Conservation (phyloP, 2,888 invertebrate genomes). For the Adineta ricciae region DNA sequence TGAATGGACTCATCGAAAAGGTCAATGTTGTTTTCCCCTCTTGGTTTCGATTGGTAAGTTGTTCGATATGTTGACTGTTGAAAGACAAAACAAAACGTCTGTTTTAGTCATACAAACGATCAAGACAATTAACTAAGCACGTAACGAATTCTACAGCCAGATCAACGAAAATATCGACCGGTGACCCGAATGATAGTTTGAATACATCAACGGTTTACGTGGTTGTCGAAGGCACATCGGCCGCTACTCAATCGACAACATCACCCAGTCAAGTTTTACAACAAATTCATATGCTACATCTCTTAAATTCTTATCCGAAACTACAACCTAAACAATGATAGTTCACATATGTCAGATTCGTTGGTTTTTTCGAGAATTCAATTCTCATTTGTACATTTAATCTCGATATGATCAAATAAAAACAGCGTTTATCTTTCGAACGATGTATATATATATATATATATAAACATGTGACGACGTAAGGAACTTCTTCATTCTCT, state of each 20-base stretch:
- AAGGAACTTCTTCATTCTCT: too few species aligned
- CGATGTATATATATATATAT: too few species aligned
- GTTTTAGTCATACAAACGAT: neutral
- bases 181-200: neutral
- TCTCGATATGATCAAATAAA: too few species aligned
- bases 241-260: neutral
- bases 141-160: neutral
- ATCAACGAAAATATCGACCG: neutral
- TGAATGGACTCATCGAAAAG: neutral
- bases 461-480: too few species aligned
- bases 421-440: too few species aligned
- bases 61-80: neutral
- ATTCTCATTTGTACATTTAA: too few species aligned
- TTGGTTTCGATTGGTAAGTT: neutral
- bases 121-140: neutral
- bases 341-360: too few species aligned
- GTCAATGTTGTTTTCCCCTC: neutral
- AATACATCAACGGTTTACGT: neutral
- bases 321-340: neutral
- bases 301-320: slow-evolving; percentile 21
- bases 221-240: neutral
- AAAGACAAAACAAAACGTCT: neutral
- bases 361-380: too few species aligned
- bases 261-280: neutral
- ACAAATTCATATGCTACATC: slow-evolving; percentile 8